Conservation (phyloP, 2,113 vertebrate species). For the Delphinus delphis region DNA sequence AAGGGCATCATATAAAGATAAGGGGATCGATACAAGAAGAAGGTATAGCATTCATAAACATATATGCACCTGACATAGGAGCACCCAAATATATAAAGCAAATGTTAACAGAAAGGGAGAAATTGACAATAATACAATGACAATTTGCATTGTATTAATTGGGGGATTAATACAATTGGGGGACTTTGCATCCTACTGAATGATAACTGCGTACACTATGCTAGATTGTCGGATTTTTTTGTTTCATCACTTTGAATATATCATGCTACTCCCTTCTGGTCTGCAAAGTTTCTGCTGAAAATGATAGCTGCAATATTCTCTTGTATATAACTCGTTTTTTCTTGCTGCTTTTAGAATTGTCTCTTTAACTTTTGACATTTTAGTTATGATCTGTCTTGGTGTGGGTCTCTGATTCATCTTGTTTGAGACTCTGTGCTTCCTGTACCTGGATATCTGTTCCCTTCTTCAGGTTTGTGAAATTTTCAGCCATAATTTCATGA, state of each 20-base stretch:
- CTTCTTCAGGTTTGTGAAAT: neutral
- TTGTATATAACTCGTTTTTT: neutral
- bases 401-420: neutral
- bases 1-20: neutral
- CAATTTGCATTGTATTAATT: no score
- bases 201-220: neutral
- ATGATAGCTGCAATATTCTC: neutral
- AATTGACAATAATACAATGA: neutral
- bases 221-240: neutral
- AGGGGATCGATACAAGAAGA: neutral
- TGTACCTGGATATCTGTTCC: neutral
- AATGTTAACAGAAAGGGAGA: neutral
- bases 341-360: neutral
- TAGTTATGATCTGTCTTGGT: neutral
- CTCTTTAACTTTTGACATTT: neutral
- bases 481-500: neutral
- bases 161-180: neutral
- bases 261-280: neutral
- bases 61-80: neutral
- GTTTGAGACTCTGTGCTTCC: neutral
- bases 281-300: neutral
- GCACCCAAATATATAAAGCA: neutral
- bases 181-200: neutral
- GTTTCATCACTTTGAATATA: neutral
- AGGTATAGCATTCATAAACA: neutral